phyloP scores from a whole-genome alignment of 2,113 vertebrate genomes.

The Chunga burmeisteri region DNA sequence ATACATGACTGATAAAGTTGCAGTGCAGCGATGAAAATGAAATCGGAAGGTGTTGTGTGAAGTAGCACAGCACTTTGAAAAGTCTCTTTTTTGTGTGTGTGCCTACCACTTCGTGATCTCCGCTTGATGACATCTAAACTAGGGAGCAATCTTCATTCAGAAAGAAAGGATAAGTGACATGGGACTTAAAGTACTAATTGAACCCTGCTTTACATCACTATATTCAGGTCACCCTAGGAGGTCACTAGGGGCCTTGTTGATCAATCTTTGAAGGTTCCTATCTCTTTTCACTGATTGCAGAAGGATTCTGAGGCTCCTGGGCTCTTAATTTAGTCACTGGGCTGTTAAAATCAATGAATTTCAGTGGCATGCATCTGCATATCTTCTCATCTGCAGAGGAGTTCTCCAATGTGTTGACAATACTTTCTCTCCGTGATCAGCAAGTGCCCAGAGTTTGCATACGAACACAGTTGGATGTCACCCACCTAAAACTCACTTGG shows the following conservation, averaged over 20 bases:
- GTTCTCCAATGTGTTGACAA: neutral
- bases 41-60: neutral
- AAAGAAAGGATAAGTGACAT: neutral
- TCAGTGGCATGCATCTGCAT: neutral
- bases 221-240: neutral
- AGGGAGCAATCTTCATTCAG: neutral
- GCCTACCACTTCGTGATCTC: neutral
- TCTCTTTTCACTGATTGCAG: neutral
- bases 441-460: neutral
- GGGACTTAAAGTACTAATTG: neutral
- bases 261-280: neutral
- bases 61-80: neutral
- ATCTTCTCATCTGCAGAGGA: neutral
- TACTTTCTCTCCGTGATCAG: neutral
- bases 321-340: neutral
- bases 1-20: neutral
- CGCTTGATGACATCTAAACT: neutral
- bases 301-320: neutral
- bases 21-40: neutral
- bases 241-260: neutral
- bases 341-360: neutral
- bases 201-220: neutral
- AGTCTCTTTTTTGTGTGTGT: neutral
- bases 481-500: neutral
- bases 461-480: neutral